These are phyloP conservation scores for Agonopterix heracliana DNA, from an alignment of 2,888 invertebrate species.

Conservation along the genomic window DNA sequence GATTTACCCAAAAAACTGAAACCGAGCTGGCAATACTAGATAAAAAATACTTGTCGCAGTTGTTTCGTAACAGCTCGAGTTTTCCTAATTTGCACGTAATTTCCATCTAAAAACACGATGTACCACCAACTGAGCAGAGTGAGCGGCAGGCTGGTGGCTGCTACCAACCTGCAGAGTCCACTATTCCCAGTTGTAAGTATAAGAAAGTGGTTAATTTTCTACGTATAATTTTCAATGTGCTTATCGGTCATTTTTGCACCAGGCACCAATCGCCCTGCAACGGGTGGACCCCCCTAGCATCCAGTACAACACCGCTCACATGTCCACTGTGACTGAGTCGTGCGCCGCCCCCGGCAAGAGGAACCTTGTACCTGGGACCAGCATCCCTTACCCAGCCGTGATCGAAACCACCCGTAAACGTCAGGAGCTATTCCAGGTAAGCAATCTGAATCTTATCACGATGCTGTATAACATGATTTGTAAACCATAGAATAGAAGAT, in stretches of 20 bases:
- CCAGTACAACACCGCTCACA: conserved; percentile 52
- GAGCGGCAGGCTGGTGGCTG: conserved; percentile 59
- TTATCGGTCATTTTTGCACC: conserved; percentile 14
- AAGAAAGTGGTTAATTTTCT: background rate
- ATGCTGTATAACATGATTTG: no score
- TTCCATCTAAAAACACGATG: conserved; percentile 39
- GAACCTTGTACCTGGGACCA: conserved; percentile 59
- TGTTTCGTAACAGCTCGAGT: conserved; percentile 65
- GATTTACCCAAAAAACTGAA: no score
- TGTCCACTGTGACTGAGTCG: conserved; percentile 59
- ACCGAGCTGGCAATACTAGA: no score
- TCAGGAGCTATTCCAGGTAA: conserved; percentile 63
- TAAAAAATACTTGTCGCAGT: conserved; percentile 24
- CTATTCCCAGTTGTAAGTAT: conserved; percentile 65
- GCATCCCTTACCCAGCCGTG: conserved; percentile 52
- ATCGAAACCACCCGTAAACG: conserved; percentile 46
- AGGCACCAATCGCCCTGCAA: conserved; percentile 67
- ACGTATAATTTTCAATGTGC: conserved; percentile 3
- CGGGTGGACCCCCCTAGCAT: conserved; percentile 59
- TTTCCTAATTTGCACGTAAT: conserved; percentile 25
- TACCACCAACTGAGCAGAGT: conserved; percentile 65
- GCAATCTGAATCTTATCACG: no score
- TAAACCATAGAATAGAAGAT: no score
- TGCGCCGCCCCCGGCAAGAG: conserved; percentile 45
- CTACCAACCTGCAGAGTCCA: conserved; percentile 58